Evolutionary conservation across 2,888 invertebrate genomes (phyloP).

Genomic region (Conus canariensis): DNA sequence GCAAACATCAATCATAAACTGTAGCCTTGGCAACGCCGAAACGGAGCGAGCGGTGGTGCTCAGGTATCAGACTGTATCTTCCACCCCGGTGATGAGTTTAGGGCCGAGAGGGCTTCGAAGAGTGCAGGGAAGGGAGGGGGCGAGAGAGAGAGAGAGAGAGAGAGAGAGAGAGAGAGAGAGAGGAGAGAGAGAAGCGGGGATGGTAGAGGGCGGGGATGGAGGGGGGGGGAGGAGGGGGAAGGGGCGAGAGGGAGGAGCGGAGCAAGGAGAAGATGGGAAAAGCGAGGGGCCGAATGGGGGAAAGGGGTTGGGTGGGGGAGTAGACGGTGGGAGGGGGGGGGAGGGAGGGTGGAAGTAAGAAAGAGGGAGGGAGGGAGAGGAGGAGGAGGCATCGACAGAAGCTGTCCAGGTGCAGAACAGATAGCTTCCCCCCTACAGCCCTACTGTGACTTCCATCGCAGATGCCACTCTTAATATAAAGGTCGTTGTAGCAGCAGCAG

Average conservation of each 20-base stretch:
- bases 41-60: neutral
- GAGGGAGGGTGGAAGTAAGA: neutral
- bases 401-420: neutral
- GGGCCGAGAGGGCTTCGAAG: neutral
- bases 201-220: neutral
- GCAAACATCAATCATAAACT: slow-evolving; percentile 31
- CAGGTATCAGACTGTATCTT: neutral
- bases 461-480: too few relatives aligned
- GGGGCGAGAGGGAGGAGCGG: neutral
- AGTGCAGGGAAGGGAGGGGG: neutral
- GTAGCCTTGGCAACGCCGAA: slow-evolving; percentile 15
- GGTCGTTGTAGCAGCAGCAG: too few relatives aligned
- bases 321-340: neutral
- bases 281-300: neutral
- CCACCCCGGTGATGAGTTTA: neutral
- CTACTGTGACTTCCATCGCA: neutral
- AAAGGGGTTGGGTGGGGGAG: neutral
- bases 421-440: neutral
- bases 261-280: neutral
- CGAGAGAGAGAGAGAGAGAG: too few relatives aligned
- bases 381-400: neutral
- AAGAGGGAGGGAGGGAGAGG: neutral
- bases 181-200: neutral
- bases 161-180: too few relatives aligned
- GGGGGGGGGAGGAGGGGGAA: neutral